Percentiles rank a stretch among this genome's conserved stretches.
Evolutionary conservation across 1,140 invertebrate genomes (phyloP).

Genomic region (Drosophila funebris): DNA sequence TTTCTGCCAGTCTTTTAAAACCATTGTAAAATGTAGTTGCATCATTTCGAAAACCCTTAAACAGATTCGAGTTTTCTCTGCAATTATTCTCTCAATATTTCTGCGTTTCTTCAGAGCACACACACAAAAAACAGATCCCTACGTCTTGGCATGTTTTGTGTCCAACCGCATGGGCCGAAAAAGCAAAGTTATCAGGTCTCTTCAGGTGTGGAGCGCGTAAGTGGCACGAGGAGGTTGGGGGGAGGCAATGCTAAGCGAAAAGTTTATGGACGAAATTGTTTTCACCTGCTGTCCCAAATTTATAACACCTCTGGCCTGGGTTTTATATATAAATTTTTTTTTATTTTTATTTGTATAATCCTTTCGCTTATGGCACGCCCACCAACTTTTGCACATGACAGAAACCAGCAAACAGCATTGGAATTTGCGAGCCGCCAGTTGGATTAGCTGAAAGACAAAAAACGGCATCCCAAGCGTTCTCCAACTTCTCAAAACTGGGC

Average conservation of each 20-base stretch:
- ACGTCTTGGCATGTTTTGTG: constrained; percentile 57
- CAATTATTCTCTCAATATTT: constrained; percentile 19
- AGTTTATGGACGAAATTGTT: constrained; percentile 81
- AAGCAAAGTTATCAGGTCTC: constrained; percentile 44
- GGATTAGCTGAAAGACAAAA: constrained; percentile 77
- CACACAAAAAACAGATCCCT: neutral
- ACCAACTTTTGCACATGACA: constrained; percentile 74
- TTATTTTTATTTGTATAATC: constrained; percentile 81
- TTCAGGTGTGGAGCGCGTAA: constrained; percentile 4
- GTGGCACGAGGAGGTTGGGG: neutral
- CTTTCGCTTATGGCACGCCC: constrained; percentile 61
- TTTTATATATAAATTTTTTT: too few species aligned
- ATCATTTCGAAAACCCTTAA: too few species aligned
- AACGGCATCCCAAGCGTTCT: constrained; percentile 56
- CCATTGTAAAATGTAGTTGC: too few species aligned
- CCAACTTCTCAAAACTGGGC: constrained; percentile 11
- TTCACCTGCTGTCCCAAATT: constrained; percentile 80
- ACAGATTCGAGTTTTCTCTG: neutral
- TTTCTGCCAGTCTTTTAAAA: neutral
- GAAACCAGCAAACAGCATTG: constrained; percentile 64
- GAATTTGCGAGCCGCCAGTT: constrained; percentile 68
- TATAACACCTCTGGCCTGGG: constrained; percentile 66
- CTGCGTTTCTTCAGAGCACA: constrained; percentile 14
- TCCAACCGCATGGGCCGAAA: constrained; percentile 61
- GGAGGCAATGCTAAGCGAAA: constrained; percentile 70